Base-by-base conservation (phyloP, 2,113 vertebrate species). In the Rostratula benghalensis region DNA sequence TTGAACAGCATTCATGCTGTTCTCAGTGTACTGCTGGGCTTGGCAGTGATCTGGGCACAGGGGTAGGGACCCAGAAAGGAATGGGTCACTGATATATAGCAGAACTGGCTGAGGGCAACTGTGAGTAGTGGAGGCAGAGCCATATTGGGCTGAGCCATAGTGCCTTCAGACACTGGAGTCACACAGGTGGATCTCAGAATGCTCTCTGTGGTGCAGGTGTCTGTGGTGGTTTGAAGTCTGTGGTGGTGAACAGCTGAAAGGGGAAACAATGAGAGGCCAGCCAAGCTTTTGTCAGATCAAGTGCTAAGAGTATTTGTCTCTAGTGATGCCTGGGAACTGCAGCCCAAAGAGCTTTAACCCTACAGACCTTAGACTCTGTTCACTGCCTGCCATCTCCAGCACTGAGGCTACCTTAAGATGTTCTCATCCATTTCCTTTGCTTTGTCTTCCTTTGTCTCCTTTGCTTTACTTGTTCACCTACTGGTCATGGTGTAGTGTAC, bases 131-230 rank as follows among this genome's bases (percentile, higher is more conserved):
- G 61, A 63, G 61, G 15, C 14, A 71, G 70, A 78, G 27, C 20
- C 5, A 0, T 22, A 19, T 7, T 35, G 48, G 59, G 53, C 41
- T 59, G 46, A 84, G n/a, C 30, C 60, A n/a, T 46, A 14, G 35
- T 61, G 60, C 51, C 31, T 88, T 68, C 28, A 27, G 59, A 23
- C 46, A 21, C 43, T 39, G 41, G n/a, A 41, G 43, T 83, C 37
- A 46, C 43, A 8, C 1, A 3, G 28, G 30, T 41, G 63, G 64
- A 33, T 41, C 37, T 78, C 0, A 0, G 41, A 27, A 39, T 83
- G 54, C 12, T 54, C 7, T 25, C 37, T 39, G 46, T 3, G 6
- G 12, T 63, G 31, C 31, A 19, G 50, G 7, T 74, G 43, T 30
- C 51, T 70, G 18, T 1, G 0, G 18, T 60, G 77, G 22, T 57